Percentiles rank a stretch among this genome's conserved stretches.
These are phyloP conservation scores for Polydrusus tereticollis DNA, from an alignment of 2,888 invertebrate species.

Conservation along the genomic window DNA sequence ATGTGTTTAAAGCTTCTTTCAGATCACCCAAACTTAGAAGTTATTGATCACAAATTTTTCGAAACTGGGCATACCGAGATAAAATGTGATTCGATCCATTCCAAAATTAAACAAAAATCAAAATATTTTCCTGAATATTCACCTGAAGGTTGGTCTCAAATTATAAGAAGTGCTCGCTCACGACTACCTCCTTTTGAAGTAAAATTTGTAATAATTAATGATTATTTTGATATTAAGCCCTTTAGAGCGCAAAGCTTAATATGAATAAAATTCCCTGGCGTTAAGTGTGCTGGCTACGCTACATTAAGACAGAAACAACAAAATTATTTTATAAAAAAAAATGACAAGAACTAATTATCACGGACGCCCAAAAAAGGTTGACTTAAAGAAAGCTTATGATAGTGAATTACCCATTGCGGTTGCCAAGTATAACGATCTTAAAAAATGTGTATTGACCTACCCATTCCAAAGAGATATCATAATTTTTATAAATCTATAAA, in stretches of 20 bases:
- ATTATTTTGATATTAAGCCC: constrained; percentile 48
- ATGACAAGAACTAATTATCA: constrained; percentile 14
- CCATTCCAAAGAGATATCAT: not conserved
- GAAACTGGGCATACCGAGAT: constrained; percentile 51
- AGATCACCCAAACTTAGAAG: no score
- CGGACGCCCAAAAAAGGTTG: constrained; percentile 5
- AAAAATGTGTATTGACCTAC: not conserved
- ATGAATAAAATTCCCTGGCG: constrained; percentile 26
- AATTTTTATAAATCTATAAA: no score
- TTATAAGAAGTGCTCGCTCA: constrained; percentile 48
- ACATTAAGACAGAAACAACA: constrained; percentile 21
- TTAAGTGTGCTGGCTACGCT: constrained; percentile 31
- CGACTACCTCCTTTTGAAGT: no score
- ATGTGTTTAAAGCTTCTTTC: constrained; percentile 43
- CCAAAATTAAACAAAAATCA: no score
- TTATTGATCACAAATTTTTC: no score
- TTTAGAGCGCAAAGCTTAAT: constrained; percentile 17
- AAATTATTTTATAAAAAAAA: constrained; percentile 28
- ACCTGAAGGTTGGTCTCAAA: constrained; percentile 53
- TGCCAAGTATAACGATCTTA: constrained; percentile 2
- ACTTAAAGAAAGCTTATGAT: constrained; percentile 15
- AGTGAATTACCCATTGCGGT: no score
- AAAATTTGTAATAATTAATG: constrained; percentile 38
- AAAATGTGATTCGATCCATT: no score
- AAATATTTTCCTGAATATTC: constrained; percentile 56